These are phyloP conservation scores for Aplochiton taeniatus DNA, from an alignment of 2,797 vertebrate genomes.

Conservation along the genomic window DNA sequence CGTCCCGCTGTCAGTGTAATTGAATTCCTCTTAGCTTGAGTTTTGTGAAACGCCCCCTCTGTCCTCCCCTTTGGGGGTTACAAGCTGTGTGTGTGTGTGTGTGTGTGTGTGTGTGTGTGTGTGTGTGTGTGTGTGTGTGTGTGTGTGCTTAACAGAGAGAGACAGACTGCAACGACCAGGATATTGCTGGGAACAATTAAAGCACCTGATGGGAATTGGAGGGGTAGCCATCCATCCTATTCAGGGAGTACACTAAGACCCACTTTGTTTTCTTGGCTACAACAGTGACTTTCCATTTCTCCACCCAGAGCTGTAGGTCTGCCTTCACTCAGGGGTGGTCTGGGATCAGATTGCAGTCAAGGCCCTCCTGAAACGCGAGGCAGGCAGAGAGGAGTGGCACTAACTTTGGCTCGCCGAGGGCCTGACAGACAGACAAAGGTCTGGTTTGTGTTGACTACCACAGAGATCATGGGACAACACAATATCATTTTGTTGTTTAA, in stretches of 20 bases:
- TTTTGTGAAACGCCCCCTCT: constrained; percentile 34
- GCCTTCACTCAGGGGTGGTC: constrained; percentile 42
- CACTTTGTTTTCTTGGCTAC: constrained; percentile 10
- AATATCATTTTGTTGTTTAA: no score
- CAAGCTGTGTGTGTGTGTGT: constrained; percentile 31
- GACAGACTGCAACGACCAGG: no score
- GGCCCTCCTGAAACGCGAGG: constrained; percentile 47
- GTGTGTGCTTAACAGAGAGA: no score
- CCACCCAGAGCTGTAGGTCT: constrained; percentile 27
- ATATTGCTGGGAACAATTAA: no score
- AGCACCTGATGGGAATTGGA: no score
- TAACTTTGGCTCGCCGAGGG: constrained; percentile 12
- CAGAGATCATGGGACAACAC: no score
- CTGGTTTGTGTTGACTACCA: no score
- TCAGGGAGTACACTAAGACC: no score
- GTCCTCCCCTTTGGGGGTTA: constrained; percentile 28
- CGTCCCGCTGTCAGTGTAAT: constrained; percentile 73
- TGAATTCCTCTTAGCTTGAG: constrained; percentile 75
- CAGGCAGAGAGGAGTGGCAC: constrained; percentile 34
- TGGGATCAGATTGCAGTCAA: constrained; percentile 36
- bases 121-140: no score
- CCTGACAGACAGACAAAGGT: constrained; percentile 9
- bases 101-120: no score
- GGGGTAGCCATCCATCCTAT: no score
- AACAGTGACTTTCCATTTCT: constrained; percentile 16